Conservation (phyloP, 2,888 invertebrate species). For the Eulithis prunata region DNA sequence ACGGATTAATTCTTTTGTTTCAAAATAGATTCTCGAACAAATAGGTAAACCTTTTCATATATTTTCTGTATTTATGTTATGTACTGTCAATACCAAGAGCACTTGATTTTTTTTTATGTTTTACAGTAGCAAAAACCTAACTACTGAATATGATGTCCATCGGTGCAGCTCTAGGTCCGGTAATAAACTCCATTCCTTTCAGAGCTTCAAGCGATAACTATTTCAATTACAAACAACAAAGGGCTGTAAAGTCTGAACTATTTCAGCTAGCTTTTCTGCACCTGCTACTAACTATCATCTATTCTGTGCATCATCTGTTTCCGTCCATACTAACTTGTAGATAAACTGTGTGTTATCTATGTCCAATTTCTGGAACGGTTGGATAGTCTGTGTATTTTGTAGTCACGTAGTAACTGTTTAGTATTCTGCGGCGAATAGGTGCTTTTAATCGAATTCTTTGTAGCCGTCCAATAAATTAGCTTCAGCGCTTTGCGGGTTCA, state of each 20-base stretch:
- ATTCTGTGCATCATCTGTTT: background rate
- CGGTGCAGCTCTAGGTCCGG: background rate
- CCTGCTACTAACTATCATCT: constrained; percentile 1
- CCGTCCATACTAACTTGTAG: constrained; percentile 1
- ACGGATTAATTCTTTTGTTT: too few species aligned
- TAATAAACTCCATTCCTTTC: constrained; percentile 18
- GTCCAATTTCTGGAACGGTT: constrained; percentile 2
- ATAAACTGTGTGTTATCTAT: constrained; percentile 3
- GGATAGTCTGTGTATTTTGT: background rate
- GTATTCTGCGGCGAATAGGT: constrained; percentile 24
- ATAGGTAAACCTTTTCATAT: too few species aligned
- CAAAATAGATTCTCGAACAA: too few species aligned
- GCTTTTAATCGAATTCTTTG: constrained; percentile 46
- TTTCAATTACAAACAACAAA: constrained; percentile 42
- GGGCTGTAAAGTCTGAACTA: constrained; percentile 12
- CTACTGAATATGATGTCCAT: too few species aligned
- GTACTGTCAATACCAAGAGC: background rate
- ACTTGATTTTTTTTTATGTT: background rate
- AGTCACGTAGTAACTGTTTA: constrained; percentile 17
- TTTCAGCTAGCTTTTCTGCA: constrained; percentile 5
- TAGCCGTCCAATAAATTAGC: constrained; percentile 41
- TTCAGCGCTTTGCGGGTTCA: constrained; percentile 36
- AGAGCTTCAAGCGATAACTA: constrained; percentile 33
- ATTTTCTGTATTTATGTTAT: too few species aligned
- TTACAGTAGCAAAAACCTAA: too few species aligned